These are phyloP conservation scores for Azemiops feae DNA, from an alignment of 2,113 vertebrate genomes.

Conservation along the genomic window DNA sequence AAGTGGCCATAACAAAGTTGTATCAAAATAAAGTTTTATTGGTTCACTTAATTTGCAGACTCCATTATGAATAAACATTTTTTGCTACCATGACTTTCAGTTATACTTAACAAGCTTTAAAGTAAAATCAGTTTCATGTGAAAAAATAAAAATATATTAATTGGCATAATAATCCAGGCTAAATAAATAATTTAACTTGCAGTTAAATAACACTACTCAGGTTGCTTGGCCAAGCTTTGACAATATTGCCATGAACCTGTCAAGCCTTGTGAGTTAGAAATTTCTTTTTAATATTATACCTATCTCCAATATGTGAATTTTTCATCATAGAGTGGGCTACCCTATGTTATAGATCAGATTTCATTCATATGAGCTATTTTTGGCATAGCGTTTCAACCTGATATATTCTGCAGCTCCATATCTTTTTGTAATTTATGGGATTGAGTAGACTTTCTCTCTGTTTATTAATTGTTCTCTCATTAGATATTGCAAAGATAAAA, in stretches of 20 bases:
- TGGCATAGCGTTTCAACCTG: not conserved
- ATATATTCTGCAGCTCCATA: not conserved
- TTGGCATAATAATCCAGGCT: not conserved
- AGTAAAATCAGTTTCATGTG: not conserved
- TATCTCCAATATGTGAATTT: not conserved
- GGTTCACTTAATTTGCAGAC: not conserved
- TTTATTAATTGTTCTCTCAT: slow-evolving; percentile 15
- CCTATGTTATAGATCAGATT: not conserved
- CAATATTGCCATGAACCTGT: not conserved
- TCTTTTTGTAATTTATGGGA: not conserved
- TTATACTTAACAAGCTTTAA: not conserved
- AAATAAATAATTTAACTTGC: not conserved
- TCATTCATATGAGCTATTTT: not conserved
- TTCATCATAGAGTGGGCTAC: not conserved
- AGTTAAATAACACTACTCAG: not conserved
- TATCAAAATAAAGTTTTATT: not conserved
- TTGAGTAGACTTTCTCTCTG: not conserved
- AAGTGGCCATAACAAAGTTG: not conserved
- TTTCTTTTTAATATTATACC: not conserved
- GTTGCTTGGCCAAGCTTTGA: not conserved
- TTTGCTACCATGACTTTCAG: not conserved
- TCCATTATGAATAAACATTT: not conserved
- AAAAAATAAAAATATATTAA: not conserved
- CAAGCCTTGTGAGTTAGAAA: not conserved
- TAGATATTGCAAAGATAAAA: slow-evolving; percentile 26